phyloP scores from a whole-genome alignment of 2,888 invertebrate genomes.

The Ditula angustiorana region DNA sequence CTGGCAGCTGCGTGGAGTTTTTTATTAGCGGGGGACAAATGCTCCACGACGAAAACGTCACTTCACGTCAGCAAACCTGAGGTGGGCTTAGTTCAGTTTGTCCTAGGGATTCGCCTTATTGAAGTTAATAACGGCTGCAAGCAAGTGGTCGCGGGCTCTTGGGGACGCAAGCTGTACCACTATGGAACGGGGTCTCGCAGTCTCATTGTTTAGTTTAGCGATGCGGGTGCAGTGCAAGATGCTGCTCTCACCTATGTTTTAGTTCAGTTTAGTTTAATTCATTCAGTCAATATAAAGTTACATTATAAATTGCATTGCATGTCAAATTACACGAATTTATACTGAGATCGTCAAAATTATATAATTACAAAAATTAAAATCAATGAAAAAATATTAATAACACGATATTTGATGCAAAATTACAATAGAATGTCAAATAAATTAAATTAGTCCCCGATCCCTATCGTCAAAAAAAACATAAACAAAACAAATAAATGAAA shows the following conservation, averaged over 20 bases:
- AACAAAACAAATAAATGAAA: too few species aligned
- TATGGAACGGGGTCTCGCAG: conserved; percentile 40
- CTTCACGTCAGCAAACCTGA: not conserved
- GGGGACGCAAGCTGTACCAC: conserved; percentile 39
- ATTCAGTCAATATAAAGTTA: too few species aligned
- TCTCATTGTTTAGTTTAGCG: conserved; percentile 30
- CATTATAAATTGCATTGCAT: too few species aligned
- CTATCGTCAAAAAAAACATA: too few species aligned
- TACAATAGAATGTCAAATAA: too few species aligned
- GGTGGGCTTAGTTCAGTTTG: not conserved
- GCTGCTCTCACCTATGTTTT: conserved; percentile 35
- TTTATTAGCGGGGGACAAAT: conserved; percentile 38
- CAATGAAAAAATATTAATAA: too few species aligned
- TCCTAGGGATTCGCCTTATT: not conserved
- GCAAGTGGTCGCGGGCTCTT: conserved; percentile 36
- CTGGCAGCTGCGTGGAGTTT: conserved; percentile 34
- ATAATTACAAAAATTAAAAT: too few species aligned
- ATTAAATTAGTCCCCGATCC: too few species aligned
- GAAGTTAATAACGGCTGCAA: conserved; percentile 7
- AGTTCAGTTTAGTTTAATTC: too few species aligned
- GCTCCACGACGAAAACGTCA: conserved; percentile 34
- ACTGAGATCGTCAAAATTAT: too few species aligned
- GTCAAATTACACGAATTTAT: too few species aligned
- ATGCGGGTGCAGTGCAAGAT: conserved; percentile 37
- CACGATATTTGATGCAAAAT: too few species aligned